These are phyloP conservation scores for Perca schrenkii DNA, from an alignment of 2,113 vertebrate species.

Conservation along the genomic window DNA sequence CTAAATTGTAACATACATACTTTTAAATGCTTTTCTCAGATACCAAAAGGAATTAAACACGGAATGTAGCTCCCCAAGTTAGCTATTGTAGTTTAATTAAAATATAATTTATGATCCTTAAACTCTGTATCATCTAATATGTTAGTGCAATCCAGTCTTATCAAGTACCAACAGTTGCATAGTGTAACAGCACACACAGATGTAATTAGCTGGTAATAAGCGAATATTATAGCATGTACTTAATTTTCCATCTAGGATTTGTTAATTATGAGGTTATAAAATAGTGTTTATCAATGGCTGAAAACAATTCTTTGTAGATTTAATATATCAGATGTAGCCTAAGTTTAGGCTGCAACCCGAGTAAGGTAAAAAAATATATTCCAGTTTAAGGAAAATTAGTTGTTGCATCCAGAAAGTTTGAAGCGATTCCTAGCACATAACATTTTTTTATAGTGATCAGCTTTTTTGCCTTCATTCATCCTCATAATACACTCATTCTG, in stretches of 20 bases:
- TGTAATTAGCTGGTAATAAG: not conserved
- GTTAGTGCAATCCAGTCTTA: not conserved
- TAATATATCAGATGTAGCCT: too few species aligned
- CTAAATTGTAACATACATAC: not conserved
- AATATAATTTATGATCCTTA: not conserved
- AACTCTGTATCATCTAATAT: not conserved
- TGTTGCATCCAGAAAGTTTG: not conserved
- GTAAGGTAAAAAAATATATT: not conserved
- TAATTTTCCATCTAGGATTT: not conserved
- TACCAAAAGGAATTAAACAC: not conserved
- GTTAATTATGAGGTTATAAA: not conserved
- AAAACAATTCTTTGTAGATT: slow-evolving; percentile 4
- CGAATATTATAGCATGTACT: not conserved
- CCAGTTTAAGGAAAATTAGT: not conserved
- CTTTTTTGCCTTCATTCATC: slow-evolving; percentile 8
- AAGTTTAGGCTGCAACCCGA: not conserved
- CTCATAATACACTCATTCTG: slow-evolving; percentile 27
- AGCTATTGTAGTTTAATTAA: not conserved
- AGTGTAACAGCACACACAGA: not conserved
- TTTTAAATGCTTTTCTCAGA: not conserved
- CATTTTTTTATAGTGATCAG: not conserved
- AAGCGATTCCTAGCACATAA: not conserved
- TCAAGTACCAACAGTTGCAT: not conserved
- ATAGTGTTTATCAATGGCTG: not conserved
- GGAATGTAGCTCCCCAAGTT: not conserved